These are phyloP conservation scores for Nerophis lumbriciformis DNA, from an alignment of 2,113 vertebrate genomes.

Conservation along the genomic window DNA sequence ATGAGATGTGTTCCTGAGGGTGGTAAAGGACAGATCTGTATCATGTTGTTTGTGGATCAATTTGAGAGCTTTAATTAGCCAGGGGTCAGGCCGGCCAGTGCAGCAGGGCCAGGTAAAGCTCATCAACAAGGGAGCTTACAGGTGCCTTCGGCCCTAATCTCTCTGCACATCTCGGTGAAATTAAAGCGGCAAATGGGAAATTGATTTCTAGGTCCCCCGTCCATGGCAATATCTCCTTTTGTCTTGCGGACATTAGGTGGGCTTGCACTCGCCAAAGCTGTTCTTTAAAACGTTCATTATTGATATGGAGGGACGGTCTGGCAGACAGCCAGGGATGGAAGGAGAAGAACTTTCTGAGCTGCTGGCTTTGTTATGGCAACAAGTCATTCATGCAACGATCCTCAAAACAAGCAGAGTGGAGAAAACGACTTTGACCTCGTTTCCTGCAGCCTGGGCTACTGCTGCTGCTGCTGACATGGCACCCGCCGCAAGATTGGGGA, in stretches of 20 bases:
- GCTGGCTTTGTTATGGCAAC: constrained; percentile 43
- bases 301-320: constrained; percentile 63
- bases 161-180: constrained; percentile 73
- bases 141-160: constrained; percentile 76
- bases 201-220: constrained; percentile 76
- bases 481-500: constrained; percentile 48
- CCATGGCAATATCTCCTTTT: constrained; percentile 79
- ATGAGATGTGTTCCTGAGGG: constrained; percentile 60
- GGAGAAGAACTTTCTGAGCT: constrained; percentile 34
- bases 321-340: constrained; percentile 54
- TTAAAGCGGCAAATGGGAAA: constrained; percentile 83
- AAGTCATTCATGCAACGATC: constrained; percentile 50
- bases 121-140: constrained; percentile 70
- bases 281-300: constrained; percentile 78
- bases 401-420: constrained; percentile 54
- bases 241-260: constrained; percentile 78
- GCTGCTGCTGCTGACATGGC: constrained; percentile 49
- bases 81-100: constrained; percentile 58
- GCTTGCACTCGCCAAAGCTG: constrained; percentile 74
- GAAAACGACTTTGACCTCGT: constrained; percentile 51
- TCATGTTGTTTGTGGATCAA: constrained; percentile 75
- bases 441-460: constrained; percentile 39
- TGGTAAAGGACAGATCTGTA: constrained; percentile 77
- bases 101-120: constrained; percentile 66
- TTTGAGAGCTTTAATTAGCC: constrained; percentile 79